phyloP scores from a whole-genome alignment of 1,140 invertebrate species.

The Lepidotrigona ventralis region DNA sequence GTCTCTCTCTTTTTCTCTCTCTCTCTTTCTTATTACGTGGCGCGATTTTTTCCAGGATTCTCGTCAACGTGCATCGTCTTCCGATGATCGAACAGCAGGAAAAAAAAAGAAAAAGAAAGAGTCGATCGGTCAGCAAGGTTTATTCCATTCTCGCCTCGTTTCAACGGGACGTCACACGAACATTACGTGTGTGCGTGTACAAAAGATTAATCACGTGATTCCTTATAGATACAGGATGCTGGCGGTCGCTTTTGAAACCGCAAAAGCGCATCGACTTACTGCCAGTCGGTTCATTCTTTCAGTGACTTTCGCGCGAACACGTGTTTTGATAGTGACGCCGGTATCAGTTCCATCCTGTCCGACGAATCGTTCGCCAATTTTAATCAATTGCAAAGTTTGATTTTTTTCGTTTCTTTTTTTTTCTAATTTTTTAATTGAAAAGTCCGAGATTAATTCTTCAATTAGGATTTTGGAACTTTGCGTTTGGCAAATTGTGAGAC shows the following conservation, averaged over 20 bases:
- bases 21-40: background rate
- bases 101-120: background rate
- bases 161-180: background rate
- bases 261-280: slow-evolving; percentile 52
- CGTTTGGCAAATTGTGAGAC: background rate
- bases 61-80: background rate
- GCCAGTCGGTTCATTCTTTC: slow-evolving; percentile 40
- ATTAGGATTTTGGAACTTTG: background rate
- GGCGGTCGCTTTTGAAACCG: slow-evolving; percentile 44
- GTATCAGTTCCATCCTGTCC: background rate
- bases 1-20: background rate
- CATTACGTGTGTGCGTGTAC: background rate
- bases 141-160: slow-evolving; percentile 6
- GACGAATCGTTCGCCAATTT: background rate
- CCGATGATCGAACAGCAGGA: slow-evolving; percentile 12
- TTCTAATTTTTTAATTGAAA: background rate
- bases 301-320: slow-evolving; percentile 23
- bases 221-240: slow-evolving; percentile 46
- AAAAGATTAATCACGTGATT: slow-evolving; percentile 50
- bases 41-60: slow-evolving; percentile 7
- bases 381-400: background rate
- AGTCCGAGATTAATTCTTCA: background rate
- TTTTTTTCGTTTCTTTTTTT: background rate
- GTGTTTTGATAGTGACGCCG: background rate
- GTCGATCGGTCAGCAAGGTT: slow-evolving; percentile 15